Conservation (phyloP, 2,113 vertebrate genomes). For the Sinocyclocheilus rhinocerous region DNA sequence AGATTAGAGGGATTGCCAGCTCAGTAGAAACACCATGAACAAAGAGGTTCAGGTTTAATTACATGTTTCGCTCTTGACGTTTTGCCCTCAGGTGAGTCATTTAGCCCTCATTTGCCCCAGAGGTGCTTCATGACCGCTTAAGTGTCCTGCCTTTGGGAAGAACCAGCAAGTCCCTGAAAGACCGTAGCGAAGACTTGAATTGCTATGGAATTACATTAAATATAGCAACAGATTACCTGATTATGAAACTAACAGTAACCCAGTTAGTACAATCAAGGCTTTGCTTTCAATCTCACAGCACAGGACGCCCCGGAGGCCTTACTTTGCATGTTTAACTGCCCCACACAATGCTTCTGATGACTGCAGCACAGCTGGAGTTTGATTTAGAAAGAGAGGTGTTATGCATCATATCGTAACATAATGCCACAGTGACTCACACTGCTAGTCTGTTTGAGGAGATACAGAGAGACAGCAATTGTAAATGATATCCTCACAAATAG, state of each 20-base stretch:
- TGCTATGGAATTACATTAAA: slow-evolving; percentile 8
- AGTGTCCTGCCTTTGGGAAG: background rate
- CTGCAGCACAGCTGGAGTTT: slow-evolving; percentile 26
- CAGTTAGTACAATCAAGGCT: slow-evolving; percentile 6
- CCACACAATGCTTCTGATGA: background rate
- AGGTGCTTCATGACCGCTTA: background rate
- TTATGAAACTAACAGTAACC: slow-evolving; percentile 1
- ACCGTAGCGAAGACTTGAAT: background rate
- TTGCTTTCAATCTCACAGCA: slow-evolving; percentile 21
- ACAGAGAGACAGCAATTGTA: slow-evolving; percentile 24
- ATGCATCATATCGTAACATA: slow-evolving; percentile 34
- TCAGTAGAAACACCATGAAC: background rate
- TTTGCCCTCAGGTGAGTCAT: background rate
- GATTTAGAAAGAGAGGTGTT: slow-evolving; percentile 32
- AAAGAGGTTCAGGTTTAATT: background rate
- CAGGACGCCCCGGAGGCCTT: background rate
- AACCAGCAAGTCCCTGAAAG: background rate
- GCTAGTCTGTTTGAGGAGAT: slow-evolving; percentile 5
- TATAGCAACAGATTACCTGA: background rate
- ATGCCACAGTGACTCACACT: slow-evolving; percentile 3
- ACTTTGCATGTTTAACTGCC: slow-evolving; percentile 29
- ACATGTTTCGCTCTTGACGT: background rate
- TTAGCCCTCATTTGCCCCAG: background rate
- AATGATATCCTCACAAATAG: slow-evolving; percentile 14
- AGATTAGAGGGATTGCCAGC: background rate